Evolutionary conservation across 2,113 vertebrate genomes (phyloP).

Genomic region (Mormyrus lacerda): DNA sequence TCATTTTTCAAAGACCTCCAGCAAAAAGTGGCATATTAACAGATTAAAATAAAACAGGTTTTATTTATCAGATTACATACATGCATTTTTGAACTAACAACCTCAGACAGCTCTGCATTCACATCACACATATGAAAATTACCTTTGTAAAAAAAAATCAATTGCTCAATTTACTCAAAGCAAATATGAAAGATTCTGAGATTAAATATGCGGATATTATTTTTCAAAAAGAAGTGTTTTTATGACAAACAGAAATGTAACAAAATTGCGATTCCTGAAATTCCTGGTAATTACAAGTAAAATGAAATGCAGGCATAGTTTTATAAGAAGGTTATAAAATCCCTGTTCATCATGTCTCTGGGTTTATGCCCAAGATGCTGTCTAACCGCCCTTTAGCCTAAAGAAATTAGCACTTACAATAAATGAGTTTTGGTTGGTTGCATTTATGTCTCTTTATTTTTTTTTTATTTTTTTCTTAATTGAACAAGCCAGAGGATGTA

Average conservation of each 20-base stretch:
- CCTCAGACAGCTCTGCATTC: background rate
- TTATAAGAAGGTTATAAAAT: background rate
- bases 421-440: conserved; percentile 63
- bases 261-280: background rate
- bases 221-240: background rate
- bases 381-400: background rate
- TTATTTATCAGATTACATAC: background rate
- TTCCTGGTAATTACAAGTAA: background rate
- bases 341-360: background rate
- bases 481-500: conserved; percentile 72
- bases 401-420: background rate
- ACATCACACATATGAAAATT: background rate
- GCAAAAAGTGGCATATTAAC: background rate
- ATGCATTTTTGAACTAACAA: background rate
- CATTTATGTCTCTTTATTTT: conserved; percentile 59
- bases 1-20: background rate
- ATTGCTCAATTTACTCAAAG: background rate
- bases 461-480: conserved; percentile 68
- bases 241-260: background rate
- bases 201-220: background rate
- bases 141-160: background rate
- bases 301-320: background rate
- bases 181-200: background rate
- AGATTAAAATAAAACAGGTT: background rate
- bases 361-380: background rate